These are phyloP conservation scores for Nycticorax nycticorax DNA, from an alignment of 2,113 vertebrate species.

Conservation along the genomic window DNA sequence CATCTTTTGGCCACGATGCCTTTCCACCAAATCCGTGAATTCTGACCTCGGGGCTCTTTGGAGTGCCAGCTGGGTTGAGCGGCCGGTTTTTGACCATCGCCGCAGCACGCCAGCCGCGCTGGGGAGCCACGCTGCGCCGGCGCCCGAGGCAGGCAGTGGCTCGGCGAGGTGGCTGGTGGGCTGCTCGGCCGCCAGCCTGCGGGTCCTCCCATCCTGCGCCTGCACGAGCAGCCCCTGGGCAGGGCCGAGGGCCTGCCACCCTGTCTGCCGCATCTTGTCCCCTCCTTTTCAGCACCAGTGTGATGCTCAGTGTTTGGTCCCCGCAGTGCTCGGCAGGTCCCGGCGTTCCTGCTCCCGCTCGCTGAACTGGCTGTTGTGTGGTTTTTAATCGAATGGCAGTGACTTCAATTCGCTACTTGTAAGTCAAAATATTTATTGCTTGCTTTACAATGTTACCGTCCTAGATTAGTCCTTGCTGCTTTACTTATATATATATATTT, in stretches of 20 bases:
- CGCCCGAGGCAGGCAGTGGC: accelerated
- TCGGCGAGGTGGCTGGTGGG: background rate
- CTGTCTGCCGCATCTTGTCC: background rate
- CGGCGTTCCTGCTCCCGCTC: accelerated
- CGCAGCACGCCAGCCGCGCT: accelerated
- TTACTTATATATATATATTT: background rate
- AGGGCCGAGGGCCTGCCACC: accelerated
- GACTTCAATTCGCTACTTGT: background rate
- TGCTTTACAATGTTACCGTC: background rate
- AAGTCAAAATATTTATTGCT: background rate
- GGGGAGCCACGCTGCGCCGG: accelerated
- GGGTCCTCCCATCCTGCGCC: background rate
- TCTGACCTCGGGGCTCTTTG: background rate
- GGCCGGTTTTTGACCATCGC: accelerated
- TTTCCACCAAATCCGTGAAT: background rate
- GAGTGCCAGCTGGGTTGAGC: background rate
- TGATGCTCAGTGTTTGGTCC: background rate
- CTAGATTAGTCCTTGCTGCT: background rate
- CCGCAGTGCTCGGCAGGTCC: background rate
- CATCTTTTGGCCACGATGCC: accelerated
- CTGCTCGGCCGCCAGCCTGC: background rate
- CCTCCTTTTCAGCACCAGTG: background rate
- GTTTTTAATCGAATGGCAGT: background rate
- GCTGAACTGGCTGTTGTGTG: background rate
- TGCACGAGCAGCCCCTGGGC: background rate